phyloP scores from a whole-genome alignment of 2,113 vertebrate genomes.

The Crotophaga sulcirostris region DNA sequence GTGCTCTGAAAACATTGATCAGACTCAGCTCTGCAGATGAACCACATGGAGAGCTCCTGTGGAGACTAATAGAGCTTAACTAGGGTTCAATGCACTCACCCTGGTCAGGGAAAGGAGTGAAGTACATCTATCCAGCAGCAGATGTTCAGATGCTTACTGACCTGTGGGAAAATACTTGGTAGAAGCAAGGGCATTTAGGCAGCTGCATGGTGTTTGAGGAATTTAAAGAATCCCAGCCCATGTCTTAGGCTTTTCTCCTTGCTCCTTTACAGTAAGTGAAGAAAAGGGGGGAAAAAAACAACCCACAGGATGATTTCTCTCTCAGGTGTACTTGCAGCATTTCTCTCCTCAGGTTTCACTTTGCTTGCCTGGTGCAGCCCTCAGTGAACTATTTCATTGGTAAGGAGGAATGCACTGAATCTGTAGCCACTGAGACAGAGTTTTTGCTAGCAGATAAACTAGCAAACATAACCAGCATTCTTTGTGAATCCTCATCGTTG shows the following conservation, averaged over 20 bases:
- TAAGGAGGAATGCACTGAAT: neutral
- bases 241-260: slow-evolving; percentile 7
- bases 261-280: neutral
- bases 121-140: slow-evolving; percentile 5
- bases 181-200: slow-evolving; percentile 23
- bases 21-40: neutral
- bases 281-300: neutral
- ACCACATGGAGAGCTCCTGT: neutral
- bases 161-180: slow-evolving; percentile 44
- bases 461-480: neutral
- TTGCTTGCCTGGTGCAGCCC: neutral
- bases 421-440: neutral
- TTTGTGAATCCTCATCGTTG: neutral
- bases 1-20: slow-evolving; percentile 20
- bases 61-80: slow-evolving; percentile 1
- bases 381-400: neutral
- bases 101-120: neutral
- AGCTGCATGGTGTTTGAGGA: slow-evolving; percentile 41
- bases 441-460: neutral
- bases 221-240: slow-evolving; percentile 33
- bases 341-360: neutral
- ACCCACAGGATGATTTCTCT: neutral
- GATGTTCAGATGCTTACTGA: slow-evolving; percentile 50
- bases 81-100: neutral
- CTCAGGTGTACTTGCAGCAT: neutral